These are phyloP conservation scores for Elephas maximus DNA, from an alignment of 2,113 vertebrate species.

Conservation along the genomic window DNA sequence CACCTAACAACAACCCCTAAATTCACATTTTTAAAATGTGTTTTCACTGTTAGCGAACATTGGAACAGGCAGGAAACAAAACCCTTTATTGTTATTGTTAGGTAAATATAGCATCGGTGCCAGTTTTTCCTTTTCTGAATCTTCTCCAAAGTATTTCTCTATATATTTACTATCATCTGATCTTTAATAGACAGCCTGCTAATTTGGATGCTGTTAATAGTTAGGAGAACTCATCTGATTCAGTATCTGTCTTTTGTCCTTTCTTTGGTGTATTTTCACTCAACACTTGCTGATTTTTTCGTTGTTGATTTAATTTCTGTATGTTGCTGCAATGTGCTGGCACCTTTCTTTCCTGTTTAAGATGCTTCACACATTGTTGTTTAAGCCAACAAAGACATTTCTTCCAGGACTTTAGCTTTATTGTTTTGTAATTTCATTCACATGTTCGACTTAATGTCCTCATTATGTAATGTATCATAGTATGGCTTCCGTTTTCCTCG, in stretches of 20 bases:
- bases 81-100: conserved; percentile 10
- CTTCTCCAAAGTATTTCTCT: conserved; percentile 37
- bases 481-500: background rate
- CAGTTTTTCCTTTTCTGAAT: conserved; percentile 55
- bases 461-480: background rate
- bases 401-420: conserved; percentile 33
- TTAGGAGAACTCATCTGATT: background rate
- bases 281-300: background rate
- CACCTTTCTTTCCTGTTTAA: conserved; percentile 49
- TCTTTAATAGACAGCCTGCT: background rate
- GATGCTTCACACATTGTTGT: background rate
- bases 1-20: background rate
- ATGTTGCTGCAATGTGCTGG: background rate
- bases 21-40: background rate
- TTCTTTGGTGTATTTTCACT: background rate
- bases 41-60: conserved; percentile 47
- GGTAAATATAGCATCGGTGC: conserved; percentile 50
- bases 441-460: conserved; percentile 20
- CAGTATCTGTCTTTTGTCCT: conserved; percentile 25
- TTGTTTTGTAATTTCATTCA: background rate
- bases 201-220: background rate
- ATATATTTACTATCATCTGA: background rate
- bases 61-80: conserved; percentile 57
- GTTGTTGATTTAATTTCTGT: conserved; percentile 25
- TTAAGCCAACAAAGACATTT: conserved; percentile 58